Evolutionary conservation across 2,888 invertebrate genomes (phyloP).

Genomic region (Drosophila seclusa): DNA sequence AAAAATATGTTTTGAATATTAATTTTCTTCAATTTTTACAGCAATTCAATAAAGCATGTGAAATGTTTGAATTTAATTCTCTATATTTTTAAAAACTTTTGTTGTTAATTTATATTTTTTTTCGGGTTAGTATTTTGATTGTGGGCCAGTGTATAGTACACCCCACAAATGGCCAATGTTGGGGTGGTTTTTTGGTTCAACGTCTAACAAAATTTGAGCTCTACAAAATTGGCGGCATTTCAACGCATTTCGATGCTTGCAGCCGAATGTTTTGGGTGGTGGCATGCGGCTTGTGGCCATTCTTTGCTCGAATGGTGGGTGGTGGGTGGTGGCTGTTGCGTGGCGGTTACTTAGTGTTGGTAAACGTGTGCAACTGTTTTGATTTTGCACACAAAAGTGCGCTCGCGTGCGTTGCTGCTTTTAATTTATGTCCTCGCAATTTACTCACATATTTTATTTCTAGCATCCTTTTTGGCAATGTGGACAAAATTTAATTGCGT

Average conservation of each 20-base stretch:
- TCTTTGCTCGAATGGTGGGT: neutral
- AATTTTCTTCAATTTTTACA: neutral
- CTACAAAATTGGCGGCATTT: conserved; percentile 71
- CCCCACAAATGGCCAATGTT: conserved; percentile 21
- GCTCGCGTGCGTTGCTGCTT: conserved; percentile 28
- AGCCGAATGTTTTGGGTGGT: conserved; percentile 46
- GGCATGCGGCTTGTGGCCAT: conserved; percentile 42
- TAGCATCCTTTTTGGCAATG: conserved; percentile 19
- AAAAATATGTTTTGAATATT: neutral
- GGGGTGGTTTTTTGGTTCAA: conserved; percentile 34
- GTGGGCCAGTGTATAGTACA: conserved; percentile 28
- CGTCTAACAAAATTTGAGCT: conserved; percentile 72
- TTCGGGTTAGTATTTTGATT: neutral
- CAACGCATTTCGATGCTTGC: conserved; percentile 66
- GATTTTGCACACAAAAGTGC: conserved; percentile 49
- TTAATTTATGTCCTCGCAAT: conserved; percentile 17
- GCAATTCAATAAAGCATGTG: neutral
- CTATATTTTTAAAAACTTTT: neutral
- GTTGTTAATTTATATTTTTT: neutral
- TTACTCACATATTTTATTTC: conserved; percentile 4
- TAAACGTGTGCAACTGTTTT: conserved; percentile 46
- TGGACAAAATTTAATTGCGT: conserved; percentile 54
- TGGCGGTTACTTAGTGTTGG: conserved; percentile 48
- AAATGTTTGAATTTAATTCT: neutral
- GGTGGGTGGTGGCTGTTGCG: conserved; percentile 6